phyloP scores from a whole-genome alignment of 2,888 invertebrate genomes.

The Fragum sueziense region DNA sequence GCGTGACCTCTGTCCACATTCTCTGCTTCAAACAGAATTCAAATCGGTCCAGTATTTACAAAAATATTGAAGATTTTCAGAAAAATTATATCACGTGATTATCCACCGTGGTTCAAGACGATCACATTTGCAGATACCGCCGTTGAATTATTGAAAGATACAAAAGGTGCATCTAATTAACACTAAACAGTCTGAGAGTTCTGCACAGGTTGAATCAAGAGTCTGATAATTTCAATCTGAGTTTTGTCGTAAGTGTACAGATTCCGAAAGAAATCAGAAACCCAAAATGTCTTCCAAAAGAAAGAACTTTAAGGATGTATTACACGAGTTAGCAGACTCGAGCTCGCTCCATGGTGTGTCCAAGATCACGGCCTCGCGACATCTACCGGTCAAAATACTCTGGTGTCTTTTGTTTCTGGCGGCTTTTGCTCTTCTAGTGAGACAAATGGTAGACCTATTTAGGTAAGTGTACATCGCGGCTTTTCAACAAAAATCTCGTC shows the following conservation, averaged over 20 bases:
- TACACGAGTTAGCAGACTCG: constrained; percentile 7
- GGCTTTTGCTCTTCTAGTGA: not conserved
- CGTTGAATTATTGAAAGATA: too few species aligned
- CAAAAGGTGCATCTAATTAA: not conserved
- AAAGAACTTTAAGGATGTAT: not conserved
- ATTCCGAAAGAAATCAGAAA: not conserved
- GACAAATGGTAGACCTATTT: not conserved
- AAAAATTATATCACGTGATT: too few species aligned
- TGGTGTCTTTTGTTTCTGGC: constrained; percentile 23
- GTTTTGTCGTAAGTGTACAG: not conserved
- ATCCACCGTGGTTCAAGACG: too few species aligned
- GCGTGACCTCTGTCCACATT: too few species aligned
- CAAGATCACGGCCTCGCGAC: constrained; percentile 10
- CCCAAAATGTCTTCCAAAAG: not conserved
- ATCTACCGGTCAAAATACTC: constrained; percentile 10
- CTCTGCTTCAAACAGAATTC: too few species aligned
- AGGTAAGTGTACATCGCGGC: not conserved
- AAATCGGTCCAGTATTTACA: too few species aligned
- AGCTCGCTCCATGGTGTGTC: constrained; percentile 24
- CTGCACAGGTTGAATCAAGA: too few species aligned
- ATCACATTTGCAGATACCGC: too few species aligned
- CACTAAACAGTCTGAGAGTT: not conserved
- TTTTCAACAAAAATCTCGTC: too few species aligned
- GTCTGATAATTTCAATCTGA: not conserved
- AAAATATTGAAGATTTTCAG: too few species aligned